These are phyloP conservation scores for Axea sp. DNA, from an alignment of 2,888 invertebrate species.

Conservation along the genomic window DNA sequence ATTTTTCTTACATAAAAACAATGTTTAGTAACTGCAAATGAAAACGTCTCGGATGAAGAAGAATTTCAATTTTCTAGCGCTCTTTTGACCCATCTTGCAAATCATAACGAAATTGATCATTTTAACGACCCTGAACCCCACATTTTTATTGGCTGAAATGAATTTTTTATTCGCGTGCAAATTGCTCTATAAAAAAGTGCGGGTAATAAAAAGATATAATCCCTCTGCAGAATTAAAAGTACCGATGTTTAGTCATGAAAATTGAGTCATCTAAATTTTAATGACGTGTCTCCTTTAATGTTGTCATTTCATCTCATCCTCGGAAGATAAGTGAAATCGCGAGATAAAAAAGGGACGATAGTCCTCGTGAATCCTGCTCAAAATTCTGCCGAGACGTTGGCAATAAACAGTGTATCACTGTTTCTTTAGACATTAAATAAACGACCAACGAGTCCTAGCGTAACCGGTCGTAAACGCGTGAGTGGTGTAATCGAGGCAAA, in stretches of 20 bases:
- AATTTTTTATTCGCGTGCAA: conserved; percentile 54
- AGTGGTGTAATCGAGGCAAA: conserved; percentile 49
- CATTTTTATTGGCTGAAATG: conserved; percentile 50
- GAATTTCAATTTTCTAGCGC: not conserved
- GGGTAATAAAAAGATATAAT: conserved; percentile 41
- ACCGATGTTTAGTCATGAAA: conserved; percentile 51
- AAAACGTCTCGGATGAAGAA: not conserved
- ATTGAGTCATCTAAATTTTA: conserved; percentile 55
- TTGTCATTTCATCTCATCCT: conserved; percentile 43
- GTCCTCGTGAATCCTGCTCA: conserved; percentile 64
- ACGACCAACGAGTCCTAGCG: conserved; percentile 54
- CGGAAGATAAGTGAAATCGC: conserved; percentile 52
- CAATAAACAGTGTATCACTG: conserved; percentile 75
- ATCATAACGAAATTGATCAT: conserved; percentile 53
- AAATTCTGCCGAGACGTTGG: conserved; percentile 71
- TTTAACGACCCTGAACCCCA: conserved; percentile 44
- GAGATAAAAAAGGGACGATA: conserved; percentile 58
- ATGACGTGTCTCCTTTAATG: conserved; percentile 42
- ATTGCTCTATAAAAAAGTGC: conserved; percentile 49
- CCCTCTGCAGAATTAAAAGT: conserved; percentile 43
- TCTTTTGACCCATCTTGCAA: conserved; percentile 29
- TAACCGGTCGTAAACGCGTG: conserved; percentile 41
- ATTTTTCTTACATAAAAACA: no score
- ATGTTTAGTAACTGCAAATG: conserved; percentile 3
- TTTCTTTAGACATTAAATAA: conserved; percentile 71